A percentile compares a stretch with the other conserved stretches of the same genome.
Conservation (phyloP, 2,888 invertebrate species). For the Thymelicus sylvestris region DNA sequence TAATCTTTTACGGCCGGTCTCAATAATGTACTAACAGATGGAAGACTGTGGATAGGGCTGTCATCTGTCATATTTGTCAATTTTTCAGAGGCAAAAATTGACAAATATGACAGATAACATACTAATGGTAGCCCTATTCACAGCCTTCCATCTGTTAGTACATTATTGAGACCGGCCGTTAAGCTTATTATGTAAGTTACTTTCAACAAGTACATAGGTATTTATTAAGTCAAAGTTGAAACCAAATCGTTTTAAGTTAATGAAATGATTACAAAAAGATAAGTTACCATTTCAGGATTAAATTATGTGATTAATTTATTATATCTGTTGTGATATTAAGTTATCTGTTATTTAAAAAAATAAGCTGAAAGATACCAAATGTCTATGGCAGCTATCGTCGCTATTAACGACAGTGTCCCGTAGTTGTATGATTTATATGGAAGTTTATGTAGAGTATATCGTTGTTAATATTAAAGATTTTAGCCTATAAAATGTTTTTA, state of each 20-base stretch:
- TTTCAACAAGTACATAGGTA: not conserved
- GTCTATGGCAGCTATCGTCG: conserved; percentile 45
- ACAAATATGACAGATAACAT: too few species aligned
- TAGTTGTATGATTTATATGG: conserved; percentile 67
- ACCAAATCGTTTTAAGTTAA: not conserved
- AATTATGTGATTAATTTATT: conserved; percentile 1
- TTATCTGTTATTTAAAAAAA: conserved; percentile 31
- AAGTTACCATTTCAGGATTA: not conserved
- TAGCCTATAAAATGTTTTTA: conserved; percentile 67
- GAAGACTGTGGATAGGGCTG: too few species aligned
- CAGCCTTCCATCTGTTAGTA: too few species aligned
- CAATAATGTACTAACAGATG: too few species aligned
- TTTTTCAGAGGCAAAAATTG: too few species aligned
- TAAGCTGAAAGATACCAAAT: conserved; percentile 40
- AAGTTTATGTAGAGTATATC: conserved; percentile 82
- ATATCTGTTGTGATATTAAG: conserved; percentile 10
- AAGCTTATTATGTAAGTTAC: not conserved
- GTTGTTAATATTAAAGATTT: conserved; percentile 84
- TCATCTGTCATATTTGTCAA: too few species aligned
- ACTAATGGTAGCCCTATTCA: too few species aligned
- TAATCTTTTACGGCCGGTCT: too few species aligned
- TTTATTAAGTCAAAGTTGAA: not conserved
- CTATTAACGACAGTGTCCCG: conserved; percentile 47
- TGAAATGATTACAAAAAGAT: not conserved
- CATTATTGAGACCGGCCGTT: too few species aligned